phyloP scores from a whole-genome alignment of 2,888 invertebrate genomes.

The Acholoe squamosa region DNA sequence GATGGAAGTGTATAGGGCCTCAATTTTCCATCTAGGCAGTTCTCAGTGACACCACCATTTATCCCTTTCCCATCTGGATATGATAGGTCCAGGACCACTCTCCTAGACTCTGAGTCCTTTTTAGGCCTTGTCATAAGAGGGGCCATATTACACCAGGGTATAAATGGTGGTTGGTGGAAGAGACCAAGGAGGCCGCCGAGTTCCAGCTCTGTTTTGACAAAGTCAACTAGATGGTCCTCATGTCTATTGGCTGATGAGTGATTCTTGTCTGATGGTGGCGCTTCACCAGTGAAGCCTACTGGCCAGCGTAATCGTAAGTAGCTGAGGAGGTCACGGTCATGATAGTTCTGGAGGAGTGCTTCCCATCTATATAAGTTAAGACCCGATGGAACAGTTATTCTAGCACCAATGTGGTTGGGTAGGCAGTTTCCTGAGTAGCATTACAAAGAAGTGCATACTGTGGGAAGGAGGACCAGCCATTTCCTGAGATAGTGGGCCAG shows the following conservation, averaged over 20 bases:
- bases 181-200: neutral
- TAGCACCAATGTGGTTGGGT: neutral
- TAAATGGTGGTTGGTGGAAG: neutral
- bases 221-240: neutral
- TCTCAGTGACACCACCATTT: neutral
- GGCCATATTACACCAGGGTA: neutral
- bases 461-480: too few relatives aligned
- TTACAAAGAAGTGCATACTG: neutral
- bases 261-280: neutral
- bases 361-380: neutral
- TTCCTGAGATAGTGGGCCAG: too few relatives aligned
- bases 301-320: neutral
- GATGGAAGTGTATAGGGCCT: too few relatives aligned
- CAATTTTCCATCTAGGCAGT: neutral
- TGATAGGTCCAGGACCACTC: neutral
- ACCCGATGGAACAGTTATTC: neutral
- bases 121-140: neutral
- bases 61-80: neutral
- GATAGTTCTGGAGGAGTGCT: neutral
- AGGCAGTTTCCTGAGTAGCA: neutral
- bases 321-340: neutral
- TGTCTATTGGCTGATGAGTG: neutral
- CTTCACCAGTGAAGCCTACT: neutral
- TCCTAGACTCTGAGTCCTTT: neutral
- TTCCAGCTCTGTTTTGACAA: neutral